Evolutionary conservation across 23 tunicate species (phyloP), one percentile per base, ranked within the genome.

Genomic region (Halocynthia roretzi): DNA sequence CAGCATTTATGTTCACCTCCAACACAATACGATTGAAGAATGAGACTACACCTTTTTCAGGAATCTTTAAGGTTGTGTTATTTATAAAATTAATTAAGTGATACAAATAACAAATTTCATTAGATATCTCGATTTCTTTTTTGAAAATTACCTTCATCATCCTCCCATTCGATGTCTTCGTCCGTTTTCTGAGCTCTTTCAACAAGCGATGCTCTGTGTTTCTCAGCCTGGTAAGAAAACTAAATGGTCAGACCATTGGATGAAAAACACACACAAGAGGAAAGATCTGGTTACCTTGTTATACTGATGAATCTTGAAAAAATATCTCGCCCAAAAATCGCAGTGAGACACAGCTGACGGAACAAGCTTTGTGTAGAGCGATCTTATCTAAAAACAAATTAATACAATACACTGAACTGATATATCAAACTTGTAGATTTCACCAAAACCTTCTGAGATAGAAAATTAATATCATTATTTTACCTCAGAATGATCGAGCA

Each of bases 321-420:
- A 95, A 76, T 95, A 95, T 21, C 99, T 60, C 23, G 80, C 67
- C 99, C 99, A 95, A 75, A 95, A 95, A 63, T 88, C 91, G 70
- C 58, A 76, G 72, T 95, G 99, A 5, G 99, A 72, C 9, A 95
- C 99, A 8, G 99, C 99, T 14, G 82, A 81, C 10, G 99, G 99
- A 8, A 95, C 99, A 14, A 88, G 77, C 68, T 84, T 88, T 18
- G 95, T 88, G 82, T 88, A 95, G 12, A 95, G 83, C 15, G 99
- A 64, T 8, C 94, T 85, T 6, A 94, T 81, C 96, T 90, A 68
- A 20, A 67, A 67, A 0, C 64, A 60, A 15, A 60, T 60, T 2
- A 60, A 60, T 18, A 60, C n/a, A 18, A 15, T 18, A 18, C n/a
- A 60, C 17, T 15, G 18, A 23, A 68, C 18, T 49, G 22, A 72